These are phyloP conservation scores for Drosophila setosimentum DNA, from an alignment of 2,888 invertebrate species.

Conservation along the genomic window DNA sequence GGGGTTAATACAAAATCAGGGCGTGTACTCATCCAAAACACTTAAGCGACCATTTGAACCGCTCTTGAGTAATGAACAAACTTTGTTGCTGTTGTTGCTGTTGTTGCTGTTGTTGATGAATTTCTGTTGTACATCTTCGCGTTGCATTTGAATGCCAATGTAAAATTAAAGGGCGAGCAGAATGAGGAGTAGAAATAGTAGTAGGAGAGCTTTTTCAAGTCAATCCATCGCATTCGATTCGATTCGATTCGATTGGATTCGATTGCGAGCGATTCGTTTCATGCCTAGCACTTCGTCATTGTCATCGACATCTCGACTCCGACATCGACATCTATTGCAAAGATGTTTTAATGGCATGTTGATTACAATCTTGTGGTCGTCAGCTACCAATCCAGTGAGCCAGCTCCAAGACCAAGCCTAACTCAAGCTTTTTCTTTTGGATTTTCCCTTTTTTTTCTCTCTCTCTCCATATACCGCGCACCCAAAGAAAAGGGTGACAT, in stretches of 20 bases:
- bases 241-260: conserved; percentile 65
- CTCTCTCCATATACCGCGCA: conserved; percentile 16
- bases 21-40: conserved; percentile 82
- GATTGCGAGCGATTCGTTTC: conserved; percentile 69
- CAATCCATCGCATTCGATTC: conserved; percentile 48
- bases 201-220: conserved; percentile 40
- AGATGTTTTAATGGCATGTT: conserved; percentile 82
- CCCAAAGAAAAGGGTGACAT: not conserved
- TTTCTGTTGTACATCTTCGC: conserved; percentile 63
- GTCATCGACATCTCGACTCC: conserved; percentile 65
- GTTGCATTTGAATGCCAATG: conserved; percentile 77
- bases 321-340: conserved; percentile 76
- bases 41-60: conserved; percentile 67
- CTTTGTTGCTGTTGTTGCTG: conserved; percentile 46
- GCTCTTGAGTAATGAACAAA: conserved; percentile 69
- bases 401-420: conserved; percentile 13
- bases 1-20: conserved; percentile 64
- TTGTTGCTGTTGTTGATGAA: not conserved
- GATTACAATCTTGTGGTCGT: conserved; percentile 82
- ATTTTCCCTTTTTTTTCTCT: conserved; percentile 46
- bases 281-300: conserved; percentile 74
- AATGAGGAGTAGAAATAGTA: not conserved
- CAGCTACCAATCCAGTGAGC: conserved; percentile 20
- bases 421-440: conserved; percentile 52
- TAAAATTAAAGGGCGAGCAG: conserved; percentile 56